Conservation (phyloP, 1,140 invertebrate species). For the Caenorhabditis brenneri region DNA sequence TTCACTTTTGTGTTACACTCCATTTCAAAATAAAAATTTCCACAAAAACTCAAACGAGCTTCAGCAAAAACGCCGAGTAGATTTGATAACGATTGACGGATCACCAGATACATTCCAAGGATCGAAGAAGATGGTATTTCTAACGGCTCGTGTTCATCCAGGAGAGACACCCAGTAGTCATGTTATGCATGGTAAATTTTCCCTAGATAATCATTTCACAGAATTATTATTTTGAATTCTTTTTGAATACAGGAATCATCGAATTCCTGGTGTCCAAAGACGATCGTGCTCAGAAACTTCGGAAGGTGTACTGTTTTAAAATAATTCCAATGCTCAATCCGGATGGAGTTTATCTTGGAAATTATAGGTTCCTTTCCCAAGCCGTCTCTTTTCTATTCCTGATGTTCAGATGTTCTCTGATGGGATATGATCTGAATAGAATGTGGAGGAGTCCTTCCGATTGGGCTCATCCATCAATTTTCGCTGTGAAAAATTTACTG, state of each 20-base stretch:
- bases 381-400: background rate
- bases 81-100: conserved; percentile 86
- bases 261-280: conserved; percentile 78
- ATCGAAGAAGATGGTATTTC: conserved; percentile 74
- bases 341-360: conserved; percentile 75
- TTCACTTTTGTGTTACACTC: no score
- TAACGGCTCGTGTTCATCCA: conserved; percentile 84
- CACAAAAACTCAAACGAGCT: conserved; percentile 72
- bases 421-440: conserved; percentile 89
- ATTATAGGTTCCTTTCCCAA: conserved; percentile 68
- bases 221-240: no score
- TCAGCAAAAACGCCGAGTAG: conserved; percentile 86
- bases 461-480: conserved; percentile 86
- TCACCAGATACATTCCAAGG: conserved; percentile 71
- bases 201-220: background rate
- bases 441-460: conserved; percentile 86
- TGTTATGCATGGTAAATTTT: conserved; percentile 81
- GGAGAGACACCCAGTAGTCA: conserved; percentile 86
- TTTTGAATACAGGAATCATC: conserved; percentile 75
- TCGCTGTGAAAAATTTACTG: conserved; percentile 81
- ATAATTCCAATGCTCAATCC: conserved; percentile 94
- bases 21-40: no score
- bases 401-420: conserved; percentile 79
- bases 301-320: conserved; percentile 83
- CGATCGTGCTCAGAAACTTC: conserved; percentile 75